Base-by-base conservation (phyloP, 1,140 invertebrate species). In the Rhagoletis pomonella region DNA sequence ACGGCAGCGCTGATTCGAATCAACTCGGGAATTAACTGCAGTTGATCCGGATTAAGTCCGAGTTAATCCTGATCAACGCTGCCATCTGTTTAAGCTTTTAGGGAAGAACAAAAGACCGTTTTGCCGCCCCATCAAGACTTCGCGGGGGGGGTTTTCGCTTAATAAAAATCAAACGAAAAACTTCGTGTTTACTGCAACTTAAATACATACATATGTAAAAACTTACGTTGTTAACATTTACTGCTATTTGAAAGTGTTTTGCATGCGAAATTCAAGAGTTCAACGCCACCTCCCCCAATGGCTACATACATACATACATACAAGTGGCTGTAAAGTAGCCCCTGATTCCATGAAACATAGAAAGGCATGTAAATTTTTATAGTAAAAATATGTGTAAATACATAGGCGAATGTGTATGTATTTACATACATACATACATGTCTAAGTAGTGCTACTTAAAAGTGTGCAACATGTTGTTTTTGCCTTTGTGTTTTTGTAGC, bases 291-390 rank as follows among this genome's bases (percentile, higher is more conserved):
- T 42, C 12, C 67, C 3, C 42, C 39, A 47, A 14, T 39, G 4
- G 3, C 12, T 42, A n/a, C 3, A 9, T 29, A 9, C 12, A 9
- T 39, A 1, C 14, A 2, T 42, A n/a, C 3, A 9, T 29, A 9
- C 12, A 9, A 42, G 64, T 67, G 7, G 9, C n/a, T 67, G 64
- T 29, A 12, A n/a, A 19, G 3, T 17, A 19, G 39, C 64, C 19
- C 19, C 17, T 14, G n/a, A 81, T 81, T 81, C 73, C 73, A 55
- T 47, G 73, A 55, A 81, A 42, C 73, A 55, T 19, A 50, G 73
- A 81, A 81, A 55, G 47, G 73, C 73, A 81, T 58, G 73, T 81
- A 81, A 55, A 77, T 77, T 73, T 73, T n/a, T 12, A 14, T 59
- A 7, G 62, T 5, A 64, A 64, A n/a, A 6, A 29, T 67, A 4